A percentile compares a stretch with the other conserved stretches of the same genome.
Evolutionary conservation across 2,113 vertebrate genomes (phyloP).

Genomic region (Opisthocomus hoazin): DNA sequence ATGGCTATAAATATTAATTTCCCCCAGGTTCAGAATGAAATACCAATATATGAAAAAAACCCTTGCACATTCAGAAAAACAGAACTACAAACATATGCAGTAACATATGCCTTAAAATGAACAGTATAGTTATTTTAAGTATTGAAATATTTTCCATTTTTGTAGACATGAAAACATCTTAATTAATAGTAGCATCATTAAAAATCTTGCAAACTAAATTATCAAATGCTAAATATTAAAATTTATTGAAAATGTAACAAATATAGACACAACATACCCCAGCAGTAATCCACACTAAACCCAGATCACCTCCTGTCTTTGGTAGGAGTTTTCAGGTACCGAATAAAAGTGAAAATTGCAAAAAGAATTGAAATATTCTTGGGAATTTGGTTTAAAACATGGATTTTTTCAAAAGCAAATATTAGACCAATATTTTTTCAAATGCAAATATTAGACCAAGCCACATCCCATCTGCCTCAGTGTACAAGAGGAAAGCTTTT

Average conservation of each 20-base stretch:
- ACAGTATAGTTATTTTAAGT: slow-evolving; percentile 22
- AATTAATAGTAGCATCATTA: neutral
- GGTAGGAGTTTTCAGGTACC: neutral
- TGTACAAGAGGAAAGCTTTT: neutral
- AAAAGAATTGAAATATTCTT: neutral
- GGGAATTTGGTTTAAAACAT: neutral
- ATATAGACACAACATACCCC: neutral
- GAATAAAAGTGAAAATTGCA: neutral
- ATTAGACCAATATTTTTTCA: neutral
- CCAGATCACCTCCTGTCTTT: neutral
- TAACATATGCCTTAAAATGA: slow-evolving; percentile 26
- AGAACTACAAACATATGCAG: neutral
- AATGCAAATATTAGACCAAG: neutral
- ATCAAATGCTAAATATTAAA: neutral
- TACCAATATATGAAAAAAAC: neutral
- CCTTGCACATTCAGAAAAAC: neutral
- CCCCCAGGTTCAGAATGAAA: neutral
- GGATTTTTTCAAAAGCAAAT: neutral
- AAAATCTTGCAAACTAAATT: neutral
- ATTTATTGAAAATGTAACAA: neutral
- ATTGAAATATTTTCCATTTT: neutral
- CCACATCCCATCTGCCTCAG: neutral
- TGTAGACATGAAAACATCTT: neutral
- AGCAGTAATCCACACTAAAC: neutral
- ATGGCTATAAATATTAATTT: neutral